A percentile compares a stretch with the other conserved stretches of the same genome.
Conservation (phyloP, 2,888 invertebrate genomes). For the Ochropleura leucogaster region DNA sequence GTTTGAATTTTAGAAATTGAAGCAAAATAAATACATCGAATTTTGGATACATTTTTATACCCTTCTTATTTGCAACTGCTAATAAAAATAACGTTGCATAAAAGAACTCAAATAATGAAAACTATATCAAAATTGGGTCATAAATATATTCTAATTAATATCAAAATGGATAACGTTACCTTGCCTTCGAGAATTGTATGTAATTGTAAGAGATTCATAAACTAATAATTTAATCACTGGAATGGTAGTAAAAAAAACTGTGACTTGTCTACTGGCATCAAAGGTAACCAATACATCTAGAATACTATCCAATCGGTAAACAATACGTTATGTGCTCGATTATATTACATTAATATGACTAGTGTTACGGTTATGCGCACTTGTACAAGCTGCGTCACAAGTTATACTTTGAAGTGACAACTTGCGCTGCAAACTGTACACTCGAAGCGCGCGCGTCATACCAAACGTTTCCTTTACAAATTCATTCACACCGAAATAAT, state of each 20-base stretch:
- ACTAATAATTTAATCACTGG: constrained; percentile 49
- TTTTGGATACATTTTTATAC: background rate
- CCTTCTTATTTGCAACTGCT: background rate
- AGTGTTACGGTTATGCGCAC: constrained; percentile 82
- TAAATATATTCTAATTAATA: constrained; percentile 17
- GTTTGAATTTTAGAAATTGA: constrained; percentile 26
- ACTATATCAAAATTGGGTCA: constrained; percentile 8
- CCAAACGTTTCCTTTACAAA: constrained; percentile 48
- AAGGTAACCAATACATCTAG: constrained; percentile 51
- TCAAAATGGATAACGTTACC: constrained; percentile 28
- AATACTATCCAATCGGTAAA: constrained; percentile 54
- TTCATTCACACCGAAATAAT: constrained; percentile 56
- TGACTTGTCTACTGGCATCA: constrained; percentile 37
- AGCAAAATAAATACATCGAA: background rate
- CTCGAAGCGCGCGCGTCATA: constrained; percentile 41
- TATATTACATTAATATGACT: constrained; percentile 83
- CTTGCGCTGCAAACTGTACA: constrained; percentile 47
- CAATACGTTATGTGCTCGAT: constrained; percentile 64
- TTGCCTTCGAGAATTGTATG: constrained; percentile 16
- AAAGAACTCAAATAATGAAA: constrained; percentile 2
- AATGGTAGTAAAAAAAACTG: constrained; percentile 44
- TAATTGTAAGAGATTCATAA: constrained; percentile 55
- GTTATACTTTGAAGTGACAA: constrained; percentile 25
- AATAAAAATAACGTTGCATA: background rate
- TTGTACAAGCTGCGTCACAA: constrained; percentile 66